Percentiles rank a stretch among this genome's conserved stretches.
These are phyloP conservation scores for Dryobota labecula DNA, from an alignment of 2,888 invertebrate species.

Conservation along the genomic window DNA sequence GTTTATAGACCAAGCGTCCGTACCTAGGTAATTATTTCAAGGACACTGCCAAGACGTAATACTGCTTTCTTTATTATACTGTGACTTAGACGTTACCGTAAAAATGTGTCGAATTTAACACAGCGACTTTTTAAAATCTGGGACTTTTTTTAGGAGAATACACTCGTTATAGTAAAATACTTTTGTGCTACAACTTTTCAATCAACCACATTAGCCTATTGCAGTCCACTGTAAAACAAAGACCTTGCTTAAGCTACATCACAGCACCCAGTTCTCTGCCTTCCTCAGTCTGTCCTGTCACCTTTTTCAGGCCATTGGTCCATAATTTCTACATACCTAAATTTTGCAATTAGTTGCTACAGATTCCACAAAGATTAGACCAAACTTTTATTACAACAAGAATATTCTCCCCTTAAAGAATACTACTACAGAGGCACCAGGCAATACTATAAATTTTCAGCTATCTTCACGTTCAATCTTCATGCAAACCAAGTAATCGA, in stretches of 20 bases:
- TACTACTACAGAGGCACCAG: background rate
- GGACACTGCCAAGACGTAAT: too few species aligned
- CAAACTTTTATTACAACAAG: background rate
- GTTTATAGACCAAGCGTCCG: too few species aligned
- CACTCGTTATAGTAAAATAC: background rate
- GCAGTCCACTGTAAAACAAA: background rate
- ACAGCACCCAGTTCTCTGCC: background rate
- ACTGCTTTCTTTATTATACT: too few species aligned
- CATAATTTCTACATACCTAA: background rate
- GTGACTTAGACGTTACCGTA: background rate
- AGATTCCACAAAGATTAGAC: background rate
- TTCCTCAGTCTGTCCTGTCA: background rate
- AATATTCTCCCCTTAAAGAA: constrained; percentile 1
- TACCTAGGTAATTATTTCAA: too few species aligned
- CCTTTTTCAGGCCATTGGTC: background rate
- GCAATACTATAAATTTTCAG: background rate
- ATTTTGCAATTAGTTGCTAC: background rate
- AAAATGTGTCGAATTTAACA: background rate
- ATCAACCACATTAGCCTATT: background rate
- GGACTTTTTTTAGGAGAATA: background rate
- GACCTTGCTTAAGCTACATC: background rate
- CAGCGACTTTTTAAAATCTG: background rate
- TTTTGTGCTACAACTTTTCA: background rate
- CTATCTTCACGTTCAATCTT: background rate
- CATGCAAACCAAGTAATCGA: background rate